phyloP scores from a whole-genome alignment of 2,888 invertebrate genomes.

The Leptinotarsa haldemani region DNA sequence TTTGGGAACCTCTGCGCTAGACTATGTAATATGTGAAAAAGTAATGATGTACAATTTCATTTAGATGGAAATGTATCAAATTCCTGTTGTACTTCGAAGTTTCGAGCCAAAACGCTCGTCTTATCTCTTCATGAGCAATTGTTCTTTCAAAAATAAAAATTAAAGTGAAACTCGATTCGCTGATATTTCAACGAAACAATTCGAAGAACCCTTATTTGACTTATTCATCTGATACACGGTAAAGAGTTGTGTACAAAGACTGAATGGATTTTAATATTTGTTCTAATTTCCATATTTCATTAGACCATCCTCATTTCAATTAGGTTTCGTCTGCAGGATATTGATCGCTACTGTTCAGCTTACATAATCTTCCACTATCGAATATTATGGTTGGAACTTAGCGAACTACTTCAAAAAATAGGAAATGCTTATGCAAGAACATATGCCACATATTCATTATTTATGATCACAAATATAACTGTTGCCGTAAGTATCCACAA shows the following conservation, averaged over 20 bases:
- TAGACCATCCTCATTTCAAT: not conserved
- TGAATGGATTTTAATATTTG: not conserved
- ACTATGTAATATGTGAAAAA: too few species aligned
- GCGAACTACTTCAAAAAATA: conserved; percentile 73
- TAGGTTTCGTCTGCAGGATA: conserved; percentile 65
- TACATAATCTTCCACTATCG: conserved; percentile 73
- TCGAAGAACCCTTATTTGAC: too few species aligned
- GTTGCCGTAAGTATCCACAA: conserved; percentile 66
- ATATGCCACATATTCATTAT: conserved; percentile 75
- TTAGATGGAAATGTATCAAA: too few species aligned
- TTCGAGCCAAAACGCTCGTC: too few species aligned
- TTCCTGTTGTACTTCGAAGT: too few species aligned
- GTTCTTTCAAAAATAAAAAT: too few species aligned
- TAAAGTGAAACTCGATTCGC: too few species aligned
- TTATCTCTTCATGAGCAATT: too few species aligned
- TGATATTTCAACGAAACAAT: too few species aligned
- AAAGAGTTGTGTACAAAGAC: not conserved
- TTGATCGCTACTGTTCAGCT: conserved; percentile 69
- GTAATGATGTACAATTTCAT: too few species aligned
- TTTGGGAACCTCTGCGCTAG: too few species aligned
- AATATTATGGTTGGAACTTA: conserved; percentile 74
- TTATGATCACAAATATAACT: conserved; percentile 77
- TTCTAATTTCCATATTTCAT: too few species aligned
- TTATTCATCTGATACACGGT: not conserved
- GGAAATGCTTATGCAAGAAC: conserved; percentile 78